Conservation (phyloP, 2,888 invertebrate genomes). For the Cremastinae sp. region DNA sequence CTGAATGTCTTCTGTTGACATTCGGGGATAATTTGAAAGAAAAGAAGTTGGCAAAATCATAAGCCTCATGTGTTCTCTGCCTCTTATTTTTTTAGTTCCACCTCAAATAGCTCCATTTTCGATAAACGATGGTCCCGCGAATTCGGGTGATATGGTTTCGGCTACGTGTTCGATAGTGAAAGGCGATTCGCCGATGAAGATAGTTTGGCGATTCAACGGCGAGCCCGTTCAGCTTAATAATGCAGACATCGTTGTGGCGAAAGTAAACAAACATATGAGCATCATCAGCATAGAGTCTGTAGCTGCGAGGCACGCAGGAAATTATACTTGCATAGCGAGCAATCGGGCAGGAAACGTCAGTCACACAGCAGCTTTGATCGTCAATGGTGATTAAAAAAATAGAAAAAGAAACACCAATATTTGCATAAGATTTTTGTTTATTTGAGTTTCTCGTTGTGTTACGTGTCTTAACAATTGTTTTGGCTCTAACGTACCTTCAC, state of each 20-base stretch:
- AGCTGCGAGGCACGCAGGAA: constrained; percentile 86
- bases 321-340: constrained; percentile 83
- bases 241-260: constrained; percentile 80
- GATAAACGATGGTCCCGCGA: constrained; percentile 79
- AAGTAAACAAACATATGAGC: constrained; percentile 82
- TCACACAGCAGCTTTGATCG: constrained; percentile 81
- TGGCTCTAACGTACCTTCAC: constrained; percentile 13
- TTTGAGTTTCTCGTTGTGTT: constrained; percentile 34
- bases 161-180: constrained; percentile 88
- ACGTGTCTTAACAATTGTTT: constrained; percentile 21
- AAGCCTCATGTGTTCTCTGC: no score
- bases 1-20: background rate
- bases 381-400: constrained; percentile 79
- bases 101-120: constrained; percentile 80
- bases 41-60: background rate
- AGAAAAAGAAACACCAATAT: constrained; percentile 1
- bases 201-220: constrained; percentile 88
- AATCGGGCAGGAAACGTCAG: constrained; percentile 82
- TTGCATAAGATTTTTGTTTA: background rate
- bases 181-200: constrained; percentile 89
- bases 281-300: constrained; percentile 87
- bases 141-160: constrained; percentile 79
- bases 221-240: constrained; percentile 66
- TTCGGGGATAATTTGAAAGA: background rate
- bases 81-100: constrained; percentile 78